Evolutionary conservation across 2,113 vertebrate genomes (phyloP).

Genomic region (Nothoprocta pentlandii): DNA sequence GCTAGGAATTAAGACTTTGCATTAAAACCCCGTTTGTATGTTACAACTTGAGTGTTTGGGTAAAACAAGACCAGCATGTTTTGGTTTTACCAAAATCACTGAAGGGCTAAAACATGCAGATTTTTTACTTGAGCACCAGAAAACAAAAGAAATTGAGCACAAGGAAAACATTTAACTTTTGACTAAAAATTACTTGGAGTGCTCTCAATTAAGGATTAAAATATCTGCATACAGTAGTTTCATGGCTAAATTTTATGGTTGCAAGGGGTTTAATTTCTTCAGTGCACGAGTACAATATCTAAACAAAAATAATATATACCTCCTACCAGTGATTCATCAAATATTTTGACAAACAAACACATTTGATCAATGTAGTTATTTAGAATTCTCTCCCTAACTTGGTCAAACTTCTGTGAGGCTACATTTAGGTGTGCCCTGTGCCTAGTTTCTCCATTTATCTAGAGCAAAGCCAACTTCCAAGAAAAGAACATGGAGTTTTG

Average conservation of each 20-base stretch:
- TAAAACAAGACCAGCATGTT: not conserved
- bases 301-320: not conserved
- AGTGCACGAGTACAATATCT: not conserved
- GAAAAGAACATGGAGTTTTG: not conserved
- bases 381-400: not conserved
- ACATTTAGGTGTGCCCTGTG: not conserved
- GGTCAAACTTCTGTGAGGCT: not conserved
- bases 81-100: not conserved
- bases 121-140: not conserved
- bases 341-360: not conserved
- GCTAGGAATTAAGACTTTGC: not conserved
- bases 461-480: not conserved
- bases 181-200: not conserved
- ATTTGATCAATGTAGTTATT: not conserved
- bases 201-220: not conserved
- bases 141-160: too few relatives aligned
- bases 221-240: not conserved
- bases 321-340: not conserved
- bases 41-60: too few relatives aligned
- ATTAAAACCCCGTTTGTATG: not conserved
- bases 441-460: too few relatives aligned
- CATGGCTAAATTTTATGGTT: not conserved
- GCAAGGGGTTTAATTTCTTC: not conserved
- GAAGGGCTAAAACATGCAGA: not conserved
- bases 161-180: not conserved